These are phyloP conservation scores for Temnothorax ravouxi DNA, from an alignment of 2,888 invertebrate genomes.

Conservation along the genomic window DNA sequence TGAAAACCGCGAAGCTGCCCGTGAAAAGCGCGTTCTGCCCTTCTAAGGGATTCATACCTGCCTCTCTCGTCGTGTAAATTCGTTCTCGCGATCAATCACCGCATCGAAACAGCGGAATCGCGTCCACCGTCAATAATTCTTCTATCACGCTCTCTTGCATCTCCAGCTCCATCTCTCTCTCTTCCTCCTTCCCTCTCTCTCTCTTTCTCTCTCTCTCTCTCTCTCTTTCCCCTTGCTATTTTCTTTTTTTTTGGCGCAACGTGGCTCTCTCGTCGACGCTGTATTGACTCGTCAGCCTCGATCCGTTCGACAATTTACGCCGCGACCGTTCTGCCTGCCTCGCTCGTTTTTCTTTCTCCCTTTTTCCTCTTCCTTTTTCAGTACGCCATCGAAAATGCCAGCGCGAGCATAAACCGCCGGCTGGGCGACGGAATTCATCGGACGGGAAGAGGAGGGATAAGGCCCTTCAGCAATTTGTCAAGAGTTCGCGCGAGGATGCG, in stretches of 20 bases:
- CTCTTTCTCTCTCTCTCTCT: neutral
- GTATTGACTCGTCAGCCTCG: conserved; percentile 68
- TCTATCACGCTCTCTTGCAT: conserved; percentile 48
- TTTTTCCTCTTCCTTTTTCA: conserved; percentile 21
- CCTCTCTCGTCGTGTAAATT: conserved; percentile 47
- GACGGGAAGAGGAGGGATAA: neutral
- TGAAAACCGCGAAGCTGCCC: conserved; percentile 37
- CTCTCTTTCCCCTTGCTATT: neutral
- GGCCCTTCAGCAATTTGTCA: conserved; percentile 38
- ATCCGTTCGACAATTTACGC: conserved; percentile 65
- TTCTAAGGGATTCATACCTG: conserved; percentile 33
- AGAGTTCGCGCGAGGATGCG: neutral
- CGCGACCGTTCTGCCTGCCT: conserved; percentile 24
- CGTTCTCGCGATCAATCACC: conserved; percentile 56
- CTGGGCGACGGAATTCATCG: conserved; percentile 60
- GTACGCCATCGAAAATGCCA: conserved; percentile 63
- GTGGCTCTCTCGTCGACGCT: conserved; percentile 59
- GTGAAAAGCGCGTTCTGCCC: conserved; percentile 44
- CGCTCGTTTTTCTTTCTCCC: conserved; percentile 40
- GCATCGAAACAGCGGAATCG: conserved; percentile 55
- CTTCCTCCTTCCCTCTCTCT: neutral
- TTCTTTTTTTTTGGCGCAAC: conserved; percentile 35
- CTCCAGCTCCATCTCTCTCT: neutral
- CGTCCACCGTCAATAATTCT: conserved; percentile 53
- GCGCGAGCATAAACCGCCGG: conserved; percentile 70